Percentiles rank a stretch among this genome's conserved stretches.
Evolutionary conservation across 2,888 invertebrate species (phyloP).

Genomic region (Caprella mutica): DNA sequence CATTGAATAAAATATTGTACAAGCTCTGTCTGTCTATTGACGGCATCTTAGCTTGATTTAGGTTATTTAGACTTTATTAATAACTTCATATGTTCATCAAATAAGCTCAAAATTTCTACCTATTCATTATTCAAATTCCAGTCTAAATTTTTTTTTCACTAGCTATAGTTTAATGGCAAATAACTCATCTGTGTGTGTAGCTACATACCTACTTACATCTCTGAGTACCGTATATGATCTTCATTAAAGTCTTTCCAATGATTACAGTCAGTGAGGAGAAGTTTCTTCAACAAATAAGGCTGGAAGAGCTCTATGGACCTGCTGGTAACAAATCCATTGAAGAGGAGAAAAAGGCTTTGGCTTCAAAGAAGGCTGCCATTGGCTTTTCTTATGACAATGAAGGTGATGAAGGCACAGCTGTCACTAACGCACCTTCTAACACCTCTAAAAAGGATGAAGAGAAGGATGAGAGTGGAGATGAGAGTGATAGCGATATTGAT

Average conservation of each 20-base stretch:
- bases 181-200: no score
- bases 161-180: no score
- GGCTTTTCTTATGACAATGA: constrained; percentile 81
- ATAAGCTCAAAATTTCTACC: no score
- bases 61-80: no score
- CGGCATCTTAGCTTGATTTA: no score
- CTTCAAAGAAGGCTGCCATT: constrained; percentile 64
- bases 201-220: no score
- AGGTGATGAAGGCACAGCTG: constrained; percentile 38
- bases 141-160: no score
- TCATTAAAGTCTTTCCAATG: background rate
- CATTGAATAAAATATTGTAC: no score
- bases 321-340: constrained; percentile 47
- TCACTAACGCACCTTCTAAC: constrained; percentile 37
- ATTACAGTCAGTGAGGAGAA: constrained; percentile 70
- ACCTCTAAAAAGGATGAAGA: constrained; percentile 48
- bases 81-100: no score
- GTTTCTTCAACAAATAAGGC: constrained; percentile 79
- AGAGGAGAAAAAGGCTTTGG: constrained; percentile 58
- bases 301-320: constrained; percentile 84
- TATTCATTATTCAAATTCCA: no score
- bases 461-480: constrained; percentile 52
- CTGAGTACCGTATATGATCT: background rate
- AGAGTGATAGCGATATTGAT: constrained; percentile 71
- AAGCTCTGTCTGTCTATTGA: no score